These are phyloP conservation scores for Idris sp. DNA, from an alignment of 1,140 invertebrate species.

Conservation along the genomic window DNA sequence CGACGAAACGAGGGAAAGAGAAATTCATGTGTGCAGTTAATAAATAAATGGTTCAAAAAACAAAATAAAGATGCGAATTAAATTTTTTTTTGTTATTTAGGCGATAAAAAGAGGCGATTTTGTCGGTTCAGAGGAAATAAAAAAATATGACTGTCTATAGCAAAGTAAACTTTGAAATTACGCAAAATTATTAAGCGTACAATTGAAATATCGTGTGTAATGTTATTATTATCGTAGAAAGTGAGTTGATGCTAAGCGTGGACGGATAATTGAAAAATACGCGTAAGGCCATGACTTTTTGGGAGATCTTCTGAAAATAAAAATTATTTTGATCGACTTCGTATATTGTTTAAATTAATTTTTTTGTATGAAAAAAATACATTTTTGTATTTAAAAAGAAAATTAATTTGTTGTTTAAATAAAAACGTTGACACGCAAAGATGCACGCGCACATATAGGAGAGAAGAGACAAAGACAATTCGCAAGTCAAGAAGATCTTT, in stretches of 20 bases:
- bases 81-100: conserved; percentile 45
- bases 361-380: too few relatives aligned
- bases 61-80: too few relatives aligned
- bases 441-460: conserved; percentile 37
- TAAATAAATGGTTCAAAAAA: too few relatives aligned
- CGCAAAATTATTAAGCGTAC: conserved; percentile 74
- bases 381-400: too few relatives aligned
- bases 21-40: conserved; percentile 13
- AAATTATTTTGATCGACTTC: too few relatives aligned
- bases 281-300: conserved; percentile 4
- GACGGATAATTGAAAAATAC: conserved; percentile 24
- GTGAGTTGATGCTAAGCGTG: conserved; percentile 67
- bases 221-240: conserved; percentile 75
- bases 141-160: conserved; percentile 74
- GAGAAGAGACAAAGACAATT: conserved; percentile 54
- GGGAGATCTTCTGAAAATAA: too few relatives aligned
- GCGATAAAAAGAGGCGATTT: conserved; percentile 22
- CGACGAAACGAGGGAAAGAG: conserved; percentile 25
- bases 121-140: conserved; percentile 21
- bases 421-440: too few relatives aligned
- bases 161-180: conserved; percentile 74
- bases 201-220: conserved; percentile 78
- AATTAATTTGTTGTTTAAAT: too few relatives aligned
- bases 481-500: conserved; percentile 67
- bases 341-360: too few relatives aligned